phyloP scores from a whole-genome alignment of 2,888 invertebrate genomes.

The Tachina grossa region DNA sequence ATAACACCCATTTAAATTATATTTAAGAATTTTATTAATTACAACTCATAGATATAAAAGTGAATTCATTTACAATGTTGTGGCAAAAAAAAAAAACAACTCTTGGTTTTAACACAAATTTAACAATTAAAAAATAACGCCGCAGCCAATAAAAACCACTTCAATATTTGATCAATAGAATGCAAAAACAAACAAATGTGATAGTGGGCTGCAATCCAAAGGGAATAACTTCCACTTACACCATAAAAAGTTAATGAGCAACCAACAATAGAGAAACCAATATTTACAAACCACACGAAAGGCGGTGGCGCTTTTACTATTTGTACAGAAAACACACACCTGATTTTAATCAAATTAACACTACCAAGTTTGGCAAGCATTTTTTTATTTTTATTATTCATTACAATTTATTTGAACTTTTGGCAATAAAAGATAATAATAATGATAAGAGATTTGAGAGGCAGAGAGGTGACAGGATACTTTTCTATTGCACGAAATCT shows the following conservation, averaged over 20 bases:
- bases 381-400: neutral
- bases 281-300: constrained; percentile 37
- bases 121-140: neutral
- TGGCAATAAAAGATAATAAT: too few species aligned
- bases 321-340: neutral
- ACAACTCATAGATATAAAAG: neutral
- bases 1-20: too few species aligned
- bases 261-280: constrained; percentile 40
- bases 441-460: too few species aligned
- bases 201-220: neutral
- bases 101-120: neutral
- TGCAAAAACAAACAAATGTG: neutral
- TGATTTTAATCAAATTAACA: constrained; percentile 32
- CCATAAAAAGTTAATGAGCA: constrained; percentile 32
- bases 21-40: too few species aligned
- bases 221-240: neutral
- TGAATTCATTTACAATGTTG: neutral
- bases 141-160: neutral
- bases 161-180: neutral
- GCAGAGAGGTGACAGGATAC: neutral
- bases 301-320: constrained; percentile 2
- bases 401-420: neutral
- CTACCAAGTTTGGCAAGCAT: neutral
- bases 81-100: neutral
- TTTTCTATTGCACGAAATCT: too few species aligned